Evolutionary conservation across 2,113 vertebrate genomes (phyloP).

Genomic region (Pardalotus punctatus): DNA sequence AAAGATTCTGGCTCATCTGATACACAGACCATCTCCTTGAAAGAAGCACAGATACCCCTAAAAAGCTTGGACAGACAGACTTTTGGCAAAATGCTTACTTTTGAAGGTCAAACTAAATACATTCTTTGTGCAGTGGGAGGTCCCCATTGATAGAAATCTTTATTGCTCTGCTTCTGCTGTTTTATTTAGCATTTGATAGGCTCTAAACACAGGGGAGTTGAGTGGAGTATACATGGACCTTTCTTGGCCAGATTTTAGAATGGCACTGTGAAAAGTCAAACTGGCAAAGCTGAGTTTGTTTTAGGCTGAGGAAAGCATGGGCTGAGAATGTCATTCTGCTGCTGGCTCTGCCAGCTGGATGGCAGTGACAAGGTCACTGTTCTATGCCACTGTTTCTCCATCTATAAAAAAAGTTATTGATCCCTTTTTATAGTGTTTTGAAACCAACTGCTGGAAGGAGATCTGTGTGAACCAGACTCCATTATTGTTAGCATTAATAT

Average conservation of each 20-base stretch:
- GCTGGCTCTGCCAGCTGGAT: background rate
- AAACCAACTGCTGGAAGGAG: background rate
- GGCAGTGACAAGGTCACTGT: background rate
- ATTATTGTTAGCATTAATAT: background rate
- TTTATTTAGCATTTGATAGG: conserved; percentile 32
- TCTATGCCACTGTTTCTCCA: background rate
- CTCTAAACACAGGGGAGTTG: background rate
- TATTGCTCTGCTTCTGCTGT: conserved; percentile 4
- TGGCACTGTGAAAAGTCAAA: background rate
- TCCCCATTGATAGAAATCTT: conserved; percentile 49
- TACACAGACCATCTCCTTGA: background rate
- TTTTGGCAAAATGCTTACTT: background rate
- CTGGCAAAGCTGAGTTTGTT: background rate
- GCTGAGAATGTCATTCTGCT: background rate
- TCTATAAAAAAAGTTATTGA: background rate
- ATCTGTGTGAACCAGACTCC: background rate
- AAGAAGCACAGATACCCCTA: background rate
- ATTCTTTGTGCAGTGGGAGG: conserved; percentile 42
- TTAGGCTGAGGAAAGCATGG: background rate
- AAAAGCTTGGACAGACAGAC: background rate
- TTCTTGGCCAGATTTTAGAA: background rate
- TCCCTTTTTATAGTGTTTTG: background rate
- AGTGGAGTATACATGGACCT: background rate
- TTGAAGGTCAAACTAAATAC: conserved; percentile 47
- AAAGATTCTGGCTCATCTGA: background rate